Base-by-base conservation (phyloP, 1,140 invertebrate species). In the Homarus americanus region DNA sequence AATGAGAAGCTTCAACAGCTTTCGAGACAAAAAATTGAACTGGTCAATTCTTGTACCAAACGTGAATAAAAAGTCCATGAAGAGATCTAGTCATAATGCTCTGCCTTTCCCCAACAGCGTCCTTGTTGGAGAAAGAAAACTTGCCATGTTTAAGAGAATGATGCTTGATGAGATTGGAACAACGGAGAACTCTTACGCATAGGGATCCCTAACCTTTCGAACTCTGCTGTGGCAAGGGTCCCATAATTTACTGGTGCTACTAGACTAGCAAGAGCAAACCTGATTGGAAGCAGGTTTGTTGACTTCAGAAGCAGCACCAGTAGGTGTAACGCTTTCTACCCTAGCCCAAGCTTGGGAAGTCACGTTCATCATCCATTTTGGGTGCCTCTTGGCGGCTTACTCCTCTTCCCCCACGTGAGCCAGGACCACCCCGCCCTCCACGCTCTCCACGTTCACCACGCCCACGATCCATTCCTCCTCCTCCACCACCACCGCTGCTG, bases 281-380 rank as follows among this genome's bases (percentile, higher is more conserved):
- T 83, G 41, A 53, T 5, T 28, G 24, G 36, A 24, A 36, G 41
- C 41, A 80, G 78, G 78, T 53, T 28, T 80, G 78, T 53, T 53
- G 0, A 80, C 78, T 80, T 49, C 41, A 82, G 58, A 36, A 73
- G 53, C 53, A 88, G 86, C 86, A 88, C 76, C 63, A 88, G 86
- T 44, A 53, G 28, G 63, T 36, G 28, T 40, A 49, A 36, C 63
- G 53, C 41, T 75, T 38, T n/a, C 49, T 92, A 80, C 78, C 40
- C 93, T 97, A 97, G 94, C 97, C 97, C 94, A 98, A 95, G 93
- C 97, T 98, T 92, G 98, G 98, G 95, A 99, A 99, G 95, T 98
- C 98, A 94, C 97, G 96, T 95, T 98, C 98, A 95, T 99, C 98
- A 94, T 98, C 97, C 80, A 99, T 97, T 94, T 98, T 98, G 34